Percentiles rank a stretch among this genome's conserved stretches.
phyloP scores from a whole-genome alignment of 2,888 invertebrate species.

The Spilosoma lubricipeda region DNA sequence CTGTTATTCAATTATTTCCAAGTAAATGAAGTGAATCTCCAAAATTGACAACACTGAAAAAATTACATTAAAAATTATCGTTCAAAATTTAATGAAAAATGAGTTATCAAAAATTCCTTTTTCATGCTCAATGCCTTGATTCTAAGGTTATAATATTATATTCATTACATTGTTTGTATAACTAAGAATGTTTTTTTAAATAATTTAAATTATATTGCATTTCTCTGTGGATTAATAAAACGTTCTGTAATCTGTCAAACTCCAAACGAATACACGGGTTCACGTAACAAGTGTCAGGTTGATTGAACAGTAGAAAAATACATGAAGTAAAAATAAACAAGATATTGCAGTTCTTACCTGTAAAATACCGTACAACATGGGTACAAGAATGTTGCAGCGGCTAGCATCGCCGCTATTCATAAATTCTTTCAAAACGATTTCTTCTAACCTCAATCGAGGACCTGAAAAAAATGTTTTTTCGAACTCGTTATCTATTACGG shows the following conservation, averaged over 20 bases:
- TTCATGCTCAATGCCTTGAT: not conserved
- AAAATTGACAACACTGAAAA: not conserved
- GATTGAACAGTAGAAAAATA: not conserved
- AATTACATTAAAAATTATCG: not conserved
- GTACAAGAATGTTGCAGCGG: slow-evolving; percentile 68
- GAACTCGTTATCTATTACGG: slow-evolving; percentile 53
- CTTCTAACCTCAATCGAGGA: slow-evolving; percentile 47
- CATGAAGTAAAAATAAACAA: not conserved
- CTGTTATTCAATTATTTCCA: not conserved
- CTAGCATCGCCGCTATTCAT: slow-evolving; percentile 60
- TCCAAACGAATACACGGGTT: not conserved
- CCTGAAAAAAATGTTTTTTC: slow-evolving; percentile 52
- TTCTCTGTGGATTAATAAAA: not conserved
- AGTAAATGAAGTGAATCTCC: not conserved
- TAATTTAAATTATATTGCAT: not conserved
- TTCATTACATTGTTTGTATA: not conserved
- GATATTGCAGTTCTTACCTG: not conserved
- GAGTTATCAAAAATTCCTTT: too few relatives aligned
- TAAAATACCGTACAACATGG: slow-evolving; percentile 55
- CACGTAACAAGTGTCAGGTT: not conserved
- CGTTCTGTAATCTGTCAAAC: not conserved
- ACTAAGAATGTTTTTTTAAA: not conserved
- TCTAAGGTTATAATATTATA: not conserved
- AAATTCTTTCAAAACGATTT: slow-evolving; percentile 55
- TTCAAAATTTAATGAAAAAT: not conserved